Evolutionary conservation across 2,888 invertebrate species (phyloP).

Genomic region (Luperina nickerlii): DNA sequence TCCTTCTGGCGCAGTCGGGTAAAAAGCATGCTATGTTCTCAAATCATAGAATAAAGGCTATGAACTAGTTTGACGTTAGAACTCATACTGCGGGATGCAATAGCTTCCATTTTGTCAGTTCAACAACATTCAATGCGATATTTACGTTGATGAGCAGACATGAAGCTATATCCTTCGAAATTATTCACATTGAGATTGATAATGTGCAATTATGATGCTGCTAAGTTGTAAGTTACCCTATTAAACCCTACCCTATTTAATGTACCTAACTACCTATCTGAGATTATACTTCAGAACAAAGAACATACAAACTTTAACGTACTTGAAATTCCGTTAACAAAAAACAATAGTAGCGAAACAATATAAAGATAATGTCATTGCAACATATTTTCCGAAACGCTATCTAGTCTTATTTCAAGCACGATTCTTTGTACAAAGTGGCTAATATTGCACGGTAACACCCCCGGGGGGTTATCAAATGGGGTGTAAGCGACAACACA

Average conservation of each 20-base stretch:
- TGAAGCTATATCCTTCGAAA: too few species aligned
- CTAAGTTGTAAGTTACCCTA: neutral
- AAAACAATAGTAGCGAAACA: constrained; percentile 47
- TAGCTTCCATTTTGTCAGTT: too few species aligned
- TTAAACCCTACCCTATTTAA: neutral
- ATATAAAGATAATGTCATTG: constrained; percentile 48
- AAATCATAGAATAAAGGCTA: too few species aligned
- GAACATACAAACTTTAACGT: constrained; percentile 32
- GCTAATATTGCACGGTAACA: constrained; percentile 50
- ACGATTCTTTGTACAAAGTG: constrained; percentile 54
- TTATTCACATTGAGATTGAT: too few species aligned
- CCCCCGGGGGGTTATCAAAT: constrained; percentile 41
- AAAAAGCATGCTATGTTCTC: too few species aligned
- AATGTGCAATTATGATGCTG: too few species aligned
- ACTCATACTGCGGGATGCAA: too few species aligned
- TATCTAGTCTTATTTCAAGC: constrained; percentile 53
- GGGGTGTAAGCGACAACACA: constrained; percentile 48
- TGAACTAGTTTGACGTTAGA: too few species aligned
- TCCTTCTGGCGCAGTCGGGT: too few species aligned
- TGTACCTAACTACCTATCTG: neutral
- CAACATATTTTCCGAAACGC: constrained; percentile 59
- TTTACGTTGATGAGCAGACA: too few species aligned
- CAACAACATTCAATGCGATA: too few species aligned
- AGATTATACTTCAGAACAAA: constrained; percentile 29
- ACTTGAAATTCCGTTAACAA: constrained; percentile 44